Percentiles rank a stretch among this genome's conserved stretches.
phyloP scores from a whole-genome alignment of 2,888 invertebrate species.

The Buathra laborator region DNA sequence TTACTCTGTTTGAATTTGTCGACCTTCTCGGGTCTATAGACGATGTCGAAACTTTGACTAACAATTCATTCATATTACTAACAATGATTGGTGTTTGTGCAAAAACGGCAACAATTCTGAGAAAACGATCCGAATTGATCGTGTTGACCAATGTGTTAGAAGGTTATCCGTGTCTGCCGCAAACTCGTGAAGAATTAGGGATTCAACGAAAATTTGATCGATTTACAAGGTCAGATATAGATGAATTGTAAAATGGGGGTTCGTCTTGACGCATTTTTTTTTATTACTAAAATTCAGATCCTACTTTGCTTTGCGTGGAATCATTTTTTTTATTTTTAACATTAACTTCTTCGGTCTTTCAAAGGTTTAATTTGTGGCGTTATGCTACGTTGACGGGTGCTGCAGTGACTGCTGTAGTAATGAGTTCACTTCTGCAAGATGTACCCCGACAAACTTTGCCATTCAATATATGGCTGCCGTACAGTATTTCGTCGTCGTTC shows the following conservation, averaged over 20 bases:
- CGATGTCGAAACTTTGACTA: slow-evolving; percentile 65
- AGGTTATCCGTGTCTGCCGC: slow-evolving; percentile 29
- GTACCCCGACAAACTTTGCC: slow-evolving; percentile 48
- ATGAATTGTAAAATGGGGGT: background rate
- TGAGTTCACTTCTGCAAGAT: slow-evolving; percentile 51
- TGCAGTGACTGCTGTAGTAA: slow-evolving; percentile 24
- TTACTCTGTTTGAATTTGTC: slow-evolving; percentile 61
- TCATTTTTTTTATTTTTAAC: background rate
- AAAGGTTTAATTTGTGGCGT: background rate
- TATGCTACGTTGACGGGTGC: slow-evolving; percentile 49
- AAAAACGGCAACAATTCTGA: slow-evolving; percentile 67
- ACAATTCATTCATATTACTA: slow-evolving; percentile 69
- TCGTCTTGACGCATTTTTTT: background rate
- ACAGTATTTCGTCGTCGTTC: slow-evolving; percentile 39
- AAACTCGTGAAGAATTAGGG: slow-evolving; percentile 29
- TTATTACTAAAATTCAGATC: background rate
- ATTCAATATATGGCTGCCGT: slow-evolving; percentile 70
- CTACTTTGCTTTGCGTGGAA: background rate
- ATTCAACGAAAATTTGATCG: slow-evolving; percentile 48
- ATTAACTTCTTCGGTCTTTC: background rate
- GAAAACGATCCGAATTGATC: slow-evolving; percentile 49
- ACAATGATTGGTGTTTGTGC: slow-evolving; percentile 56
- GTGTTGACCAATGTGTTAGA: slow-evolving; percentile 46
- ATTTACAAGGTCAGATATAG: slow-evolving; percentile 52
- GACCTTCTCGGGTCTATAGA: slow-evolving; percentile 61